These are phyloP conservation scores for Eremobia ochroleuca DNA, from an alignment of 2,888 invertebrate species.

Conservation along the genomic window DNA sequence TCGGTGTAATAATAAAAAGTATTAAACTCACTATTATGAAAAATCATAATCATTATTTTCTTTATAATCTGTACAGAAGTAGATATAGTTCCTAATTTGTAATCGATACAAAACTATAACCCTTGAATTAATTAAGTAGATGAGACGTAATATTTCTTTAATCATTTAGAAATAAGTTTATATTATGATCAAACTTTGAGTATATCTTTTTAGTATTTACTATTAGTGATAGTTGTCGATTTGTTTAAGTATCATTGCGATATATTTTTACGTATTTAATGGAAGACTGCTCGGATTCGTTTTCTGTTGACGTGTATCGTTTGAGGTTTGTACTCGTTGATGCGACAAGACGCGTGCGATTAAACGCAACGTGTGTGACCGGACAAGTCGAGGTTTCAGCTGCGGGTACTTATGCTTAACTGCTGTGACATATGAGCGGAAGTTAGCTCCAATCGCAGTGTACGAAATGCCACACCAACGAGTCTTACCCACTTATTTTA, in stretches of 20 bases:
- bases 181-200: conserved; percentile 82
- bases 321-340: conserved; percentile 42
- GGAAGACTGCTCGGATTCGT: conserved; percentile 88
- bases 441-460: conserved; percentile 14
- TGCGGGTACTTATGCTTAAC: conserved; percentile 33
- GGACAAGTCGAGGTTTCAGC: neutral
- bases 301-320: conserved; percentile 76
- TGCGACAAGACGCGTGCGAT: conserved; percentile 19
- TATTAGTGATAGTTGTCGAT: conserved; percentile 80
- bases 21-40: conserved; percentile 76
- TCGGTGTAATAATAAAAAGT: conserved; percentile 73
- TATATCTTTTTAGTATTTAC: conserved; percentile 78
- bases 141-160: conserved; percentile 80
- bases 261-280: conserved; percentile 82
- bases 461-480: conserved; percentile 24
- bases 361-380: conserved; percentile 12
- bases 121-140: conserved; percentile 85
- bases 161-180: conserved; percentile 79
- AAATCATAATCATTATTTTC: conserved; percentile 82
- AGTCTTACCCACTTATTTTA: conserved; percentile 31
- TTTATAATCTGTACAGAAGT: conserved; percentile 88
- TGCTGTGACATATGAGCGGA: neutral
- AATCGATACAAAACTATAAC: conserved; percentile 89
- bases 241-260: conserved; percentile 77
- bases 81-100: conserved; percentile 89